Evolutionary conservation across 2,888 invertebrate species (phyloP).

Genomic region (Drosophila paramelanica): DNA sequence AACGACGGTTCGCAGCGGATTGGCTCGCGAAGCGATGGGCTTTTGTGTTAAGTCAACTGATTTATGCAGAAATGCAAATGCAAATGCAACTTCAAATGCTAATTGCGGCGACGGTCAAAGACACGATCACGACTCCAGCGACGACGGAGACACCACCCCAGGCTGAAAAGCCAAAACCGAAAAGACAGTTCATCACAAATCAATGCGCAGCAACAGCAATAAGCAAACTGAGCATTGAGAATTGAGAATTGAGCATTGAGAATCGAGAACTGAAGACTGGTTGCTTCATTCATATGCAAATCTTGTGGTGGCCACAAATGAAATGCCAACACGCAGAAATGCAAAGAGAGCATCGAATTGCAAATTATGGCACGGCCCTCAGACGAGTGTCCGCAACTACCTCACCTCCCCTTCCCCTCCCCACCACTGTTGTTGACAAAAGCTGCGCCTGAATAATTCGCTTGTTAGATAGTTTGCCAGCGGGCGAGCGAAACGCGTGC

Average conservation of each 20-base stretch:
- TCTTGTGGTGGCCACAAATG: slow-evolving; percentile 73
- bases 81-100: slow-evolving; percentile 79
- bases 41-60: slow-evolving; percentile 39
- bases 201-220: slow-evolving; percentile 42
- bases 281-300: slow-evolving; percentile 78
- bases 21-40: slow-evolving; percentile 33
- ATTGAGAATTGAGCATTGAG: background rate
- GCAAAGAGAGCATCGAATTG: slow-evolving; percentile 80
- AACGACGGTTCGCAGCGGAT: background rate
- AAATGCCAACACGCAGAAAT: slow-evolving; percentile 80
- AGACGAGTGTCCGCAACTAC: slow-evolving; percentile 7
- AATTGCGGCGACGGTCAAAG: slow-evolving; percentile 77
- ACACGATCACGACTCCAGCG: slow-evolving; percentile 54
- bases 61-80: slow-evolving; percentile 77
- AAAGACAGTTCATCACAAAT: slow-evolving; percentile 76
- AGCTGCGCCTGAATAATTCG: slow-evolving; percentile 74
- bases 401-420: no score
- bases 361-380: slow-evolving; percentile 64
- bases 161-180: background rate
- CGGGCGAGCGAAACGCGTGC: slow-evolving; percentile 65
- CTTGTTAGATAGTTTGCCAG: slow-evolving; percentile 46
- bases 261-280: slow-evolving; percentile 8
- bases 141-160: slow-evolving; percentile 27
- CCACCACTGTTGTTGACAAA: slow-evolving; percentile 51
- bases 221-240: slow-evolving; percentile 13